Percentiles rank a stretch among this genome's conserved stretches.
These are phyloP conservation scores for Holothuria scabra DNA, from an alignment of 53 echinoderm and acorn worm species.

Conservation along the genomic window DNA sequence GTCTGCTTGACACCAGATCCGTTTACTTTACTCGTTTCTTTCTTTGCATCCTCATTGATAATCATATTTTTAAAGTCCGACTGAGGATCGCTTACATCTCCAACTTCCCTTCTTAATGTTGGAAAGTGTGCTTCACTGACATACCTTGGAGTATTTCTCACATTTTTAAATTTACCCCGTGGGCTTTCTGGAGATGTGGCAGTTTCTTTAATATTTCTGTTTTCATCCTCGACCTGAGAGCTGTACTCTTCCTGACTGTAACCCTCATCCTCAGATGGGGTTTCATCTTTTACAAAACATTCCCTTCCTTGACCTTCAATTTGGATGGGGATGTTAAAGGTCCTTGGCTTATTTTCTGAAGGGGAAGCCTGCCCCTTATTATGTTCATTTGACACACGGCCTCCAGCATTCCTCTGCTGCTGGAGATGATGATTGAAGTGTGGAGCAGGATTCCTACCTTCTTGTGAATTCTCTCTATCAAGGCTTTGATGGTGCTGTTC, in stretches of 20 bases:
- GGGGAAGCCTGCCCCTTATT: background rate
- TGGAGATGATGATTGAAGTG: background rate
- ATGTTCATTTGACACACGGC: background rate
- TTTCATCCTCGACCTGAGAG: slow-evolving; percentile 41
- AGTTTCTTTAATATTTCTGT: slow-evolving; percentile 17
- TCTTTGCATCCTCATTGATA: background rate
- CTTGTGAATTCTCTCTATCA: slow-evolving; percentile 6
- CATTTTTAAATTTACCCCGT: slow-evolving; percentile 2
- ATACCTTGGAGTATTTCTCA: slow-evolving; percentile 33
- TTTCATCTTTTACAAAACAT: slow-evolving; percentile 40
- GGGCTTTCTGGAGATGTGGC: background rate
- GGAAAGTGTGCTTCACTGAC: slow-evolving; percentile 45
- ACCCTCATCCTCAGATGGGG: slow-evolving; percentile 34
- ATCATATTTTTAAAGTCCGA: background rate
- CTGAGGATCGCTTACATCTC: background rate
- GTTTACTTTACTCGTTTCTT: background rate
- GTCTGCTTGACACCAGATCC: background rate
- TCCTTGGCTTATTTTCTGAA: slow-evolving; percentile 29
- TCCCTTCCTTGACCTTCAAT: slow-evolving; percentile 40
- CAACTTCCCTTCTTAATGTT: background rate
- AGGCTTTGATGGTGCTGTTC: background rate
- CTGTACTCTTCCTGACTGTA: slow-evolving; percentile 32
- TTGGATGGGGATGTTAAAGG: slow-evolving; percentile 39
- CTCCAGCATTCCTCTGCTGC: background rate
- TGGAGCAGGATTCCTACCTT: background rate